phyloP scores from a whole-genome alignment of 2,113 vertebrate species.

The Alouatta palliata region DNA sequence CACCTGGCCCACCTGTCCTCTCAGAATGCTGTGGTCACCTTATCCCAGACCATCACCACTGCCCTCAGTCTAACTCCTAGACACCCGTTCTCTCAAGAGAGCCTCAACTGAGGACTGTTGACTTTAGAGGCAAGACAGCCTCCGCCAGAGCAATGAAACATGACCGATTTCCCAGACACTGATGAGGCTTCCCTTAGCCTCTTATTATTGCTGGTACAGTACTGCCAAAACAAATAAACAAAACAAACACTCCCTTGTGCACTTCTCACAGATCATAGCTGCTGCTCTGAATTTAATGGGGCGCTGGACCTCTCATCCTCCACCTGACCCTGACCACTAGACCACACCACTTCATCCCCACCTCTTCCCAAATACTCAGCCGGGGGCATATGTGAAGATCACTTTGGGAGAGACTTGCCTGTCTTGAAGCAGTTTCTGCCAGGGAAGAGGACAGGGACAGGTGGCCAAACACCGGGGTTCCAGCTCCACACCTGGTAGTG shows the following conservation, averaged over 20 bases:
- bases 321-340: neutral
- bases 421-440: neutral
- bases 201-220: neutral
- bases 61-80: neutral
- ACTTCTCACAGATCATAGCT: neutral
- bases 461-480: neutral
- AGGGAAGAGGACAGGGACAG: neutral
- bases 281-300: neutral
- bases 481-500: neutral
- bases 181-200: neutral
- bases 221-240: neutral
- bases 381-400: neutral
- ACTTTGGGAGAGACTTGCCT: neutral
- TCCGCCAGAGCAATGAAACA: neutral
- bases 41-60: too few species aligned
- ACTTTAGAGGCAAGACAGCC: neutral
- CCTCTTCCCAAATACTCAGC: neutral
- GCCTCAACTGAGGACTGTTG: neutral
- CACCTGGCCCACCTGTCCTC: neutral
- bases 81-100: neutral
- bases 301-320: neutral
- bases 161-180: neutral
- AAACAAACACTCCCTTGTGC: neutral
- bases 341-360: neutral
- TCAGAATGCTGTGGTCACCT: neutral